Percentiles rank a stretch among this genome's conserved stretches.
Evolutionary conservation across 2,888 invertebrate genomes (phyloP).

Genomic region (Dasypogon diadema): DNA sequence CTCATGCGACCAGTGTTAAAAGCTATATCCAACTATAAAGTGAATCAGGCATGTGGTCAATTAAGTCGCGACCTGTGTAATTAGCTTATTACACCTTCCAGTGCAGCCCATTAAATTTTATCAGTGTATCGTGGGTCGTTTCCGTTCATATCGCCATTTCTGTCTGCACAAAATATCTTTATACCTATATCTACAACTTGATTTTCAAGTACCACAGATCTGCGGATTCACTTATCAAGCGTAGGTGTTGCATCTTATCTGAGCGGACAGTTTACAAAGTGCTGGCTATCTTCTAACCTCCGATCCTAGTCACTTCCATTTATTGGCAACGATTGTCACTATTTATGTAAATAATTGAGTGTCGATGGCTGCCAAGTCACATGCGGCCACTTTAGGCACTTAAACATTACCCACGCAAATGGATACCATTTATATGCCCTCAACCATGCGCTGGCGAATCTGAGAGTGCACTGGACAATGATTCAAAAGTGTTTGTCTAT

Average conservation of each 20-base stretch:
- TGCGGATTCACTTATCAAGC: background rate
- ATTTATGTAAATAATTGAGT: background rate
- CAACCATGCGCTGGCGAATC: background rate
- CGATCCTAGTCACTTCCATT: background rate
- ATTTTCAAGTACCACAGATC: no score
- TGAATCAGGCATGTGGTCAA: constrained; percentile 3
- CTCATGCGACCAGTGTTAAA: background rate
- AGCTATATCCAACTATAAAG: background rate
- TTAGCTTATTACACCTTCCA: constrained; percentile 37
- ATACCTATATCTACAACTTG: no score
- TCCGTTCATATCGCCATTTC: background rate
- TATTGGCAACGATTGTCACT: background rate
- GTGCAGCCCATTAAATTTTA: background rate
- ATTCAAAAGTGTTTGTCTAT: background rate
- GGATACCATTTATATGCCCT: background rate
- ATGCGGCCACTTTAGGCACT: background rate
- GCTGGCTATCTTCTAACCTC: background rate
- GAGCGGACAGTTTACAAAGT: background rate
- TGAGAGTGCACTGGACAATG: background rate
- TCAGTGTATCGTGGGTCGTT: background rate
- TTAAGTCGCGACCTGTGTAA: constrained; percentile 33
- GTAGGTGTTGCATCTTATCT: constrained; percentile 4
- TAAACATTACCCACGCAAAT: background rate
- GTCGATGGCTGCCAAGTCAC: background rate
- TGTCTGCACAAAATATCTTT: no score